phyloP scores from a whole-genome alignment of 2,888 invertebrate genomes.

The Rhamphomyia laevipes region DNA sequence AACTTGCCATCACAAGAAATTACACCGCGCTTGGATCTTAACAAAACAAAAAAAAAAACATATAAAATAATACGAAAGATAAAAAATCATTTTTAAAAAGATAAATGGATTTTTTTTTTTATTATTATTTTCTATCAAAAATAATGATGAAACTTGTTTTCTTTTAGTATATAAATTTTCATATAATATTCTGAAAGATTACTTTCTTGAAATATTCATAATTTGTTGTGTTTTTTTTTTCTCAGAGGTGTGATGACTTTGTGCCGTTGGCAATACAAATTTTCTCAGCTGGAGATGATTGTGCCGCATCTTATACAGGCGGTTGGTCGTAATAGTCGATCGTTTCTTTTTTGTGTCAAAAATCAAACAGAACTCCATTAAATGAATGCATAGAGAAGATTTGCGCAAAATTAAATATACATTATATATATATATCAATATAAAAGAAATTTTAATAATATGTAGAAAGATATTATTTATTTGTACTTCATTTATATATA shows the following conservation, averaged over 20 bases:
- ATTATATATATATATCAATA: not conserved
- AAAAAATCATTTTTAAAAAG: not conserved
- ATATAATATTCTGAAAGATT: too few relatives aligned
- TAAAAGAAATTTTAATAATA: not conserved
- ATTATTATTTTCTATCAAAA: too few relatives aligned
- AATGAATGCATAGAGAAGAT: not conserved
- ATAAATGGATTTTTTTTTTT: not conserved
- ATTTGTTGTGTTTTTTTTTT: too few relatives aligned
- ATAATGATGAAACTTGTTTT: too few relatives aligned
- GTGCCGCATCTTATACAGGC: not conserved
- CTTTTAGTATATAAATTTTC: too few relatives aligned
- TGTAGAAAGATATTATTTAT: too few relatives aligned
- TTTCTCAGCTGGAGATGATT: slow-evolving; percentile 9
- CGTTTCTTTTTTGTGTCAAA: not conserved
- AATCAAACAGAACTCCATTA: slow-evolving; percentile 1
- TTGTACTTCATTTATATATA: too few relatives aligned
- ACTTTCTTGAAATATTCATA: too few relatives aligned
- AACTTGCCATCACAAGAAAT: not conserved
- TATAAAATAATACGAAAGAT: too few relatives aligned
- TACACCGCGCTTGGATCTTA: too few relatives aligned
- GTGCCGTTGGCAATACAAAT: slow-evolving; percentile 9
- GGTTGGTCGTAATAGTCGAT: not conserved
- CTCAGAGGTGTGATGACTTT: slow-evolving; percentile 9
- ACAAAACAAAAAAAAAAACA: too few relatives aligned
- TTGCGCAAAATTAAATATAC: not conserved